These are phyloP conservation scores for Scolanthus callimorphus DNA, from an alignment of 92 coral and sea anemone genomes.

Conservation along the genomic window DNA sequence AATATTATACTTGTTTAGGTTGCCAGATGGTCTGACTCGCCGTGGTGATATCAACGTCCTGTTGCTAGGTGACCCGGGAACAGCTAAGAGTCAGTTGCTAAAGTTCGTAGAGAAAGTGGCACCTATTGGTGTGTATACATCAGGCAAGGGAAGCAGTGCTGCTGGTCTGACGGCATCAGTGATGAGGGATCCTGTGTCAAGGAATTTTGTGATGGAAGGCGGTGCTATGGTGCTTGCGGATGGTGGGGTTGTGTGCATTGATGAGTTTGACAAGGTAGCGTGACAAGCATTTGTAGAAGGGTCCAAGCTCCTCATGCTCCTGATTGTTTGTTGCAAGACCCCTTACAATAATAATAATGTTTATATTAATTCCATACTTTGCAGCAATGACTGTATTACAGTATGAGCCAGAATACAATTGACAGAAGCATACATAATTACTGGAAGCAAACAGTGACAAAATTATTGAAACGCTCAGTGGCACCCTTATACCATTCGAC, in stretches of 20 bases:
- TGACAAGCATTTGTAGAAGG: too few species aligned
- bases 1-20: constrained; percentile 30
- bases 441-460: too few species aligned
- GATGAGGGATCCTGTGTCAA: constrained; percentile 93
- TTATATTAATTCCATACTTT: too few species aligned
- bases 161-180: constrained; percentile 99
- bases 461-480: too few species aligned
- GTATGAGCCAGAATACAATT: too few species aligned
- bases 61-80: constrained; percentile 98
- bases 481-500: too few species aligned
- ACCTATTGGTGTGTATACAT: constrained; percentile 94
- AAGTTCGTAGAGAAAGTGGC: constrained; percentile 97
- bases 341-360: too few species aligned
- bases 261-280: constrained; percentile 99
- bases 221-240: constrained; percentile 99
- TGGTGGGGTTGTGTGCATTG: constrained; percentile 99
- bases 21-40: constrained; percentile 95
- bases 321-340: too few species aligned
- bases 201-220: constrained; percentile 98
- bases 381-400: too few species aligned
- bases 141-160: constrained; percentile 98
- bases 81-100: constrained; percentile 96
- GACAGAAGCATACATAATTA: too few species aligned
- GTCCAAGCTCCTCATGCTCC: too few species aligned
- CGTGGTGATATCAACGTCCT: constrained; percentile 94